phyloP scores from a whole-genome alignment of 1,140 invertebrate genomes.

The Hestina assimilis region DNA sequence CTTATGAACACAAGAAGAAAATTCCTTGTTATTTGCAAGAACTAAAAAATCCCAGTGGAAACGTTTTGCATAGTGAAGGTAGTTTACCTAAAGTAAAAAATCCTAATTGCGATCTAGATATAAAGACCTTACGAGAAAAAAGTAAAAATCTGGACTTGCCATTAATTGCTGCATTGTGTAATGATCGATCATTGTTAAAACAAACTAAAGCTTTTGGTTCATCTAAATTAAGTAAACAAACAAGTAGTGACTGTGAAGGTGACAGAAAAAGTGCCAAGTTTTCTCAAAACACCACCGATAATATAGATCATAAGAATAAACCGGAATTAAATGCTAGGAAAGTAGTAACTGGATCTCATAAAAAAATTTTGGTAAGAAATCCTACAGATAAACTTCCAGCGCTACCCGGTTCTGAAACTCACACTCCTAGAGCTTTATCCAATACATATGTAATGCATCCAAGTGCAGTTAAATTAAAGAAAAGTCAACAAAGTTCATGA shows the following conservation, averaged over 20 bases:
- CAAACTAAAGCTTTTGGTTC: conserved; percentile 90
- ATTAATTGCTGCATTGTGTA: conserved; percentile 92
- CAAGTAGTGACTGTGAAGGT: conserved; percentile 68
- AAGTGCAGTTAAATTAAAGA: conserved; percentile 62
- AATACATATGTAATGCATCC: conserved; percentile 74
- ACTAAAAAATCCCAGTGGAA: conserved; percentile 41
- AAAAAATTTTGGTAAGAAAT: conserved; percentile 66
- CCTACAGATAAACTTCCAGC: conserved; percentile 69
- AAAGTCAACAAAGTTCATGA: conserved; percentile 61
- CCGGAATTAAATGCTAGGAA: conserved; percentile 55
- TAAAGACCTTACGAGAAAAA: conserved; percentile 89
- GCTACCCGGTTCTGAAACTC: conserved; percentile 62
- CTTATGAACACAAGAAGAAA: conserved; percentile 79
- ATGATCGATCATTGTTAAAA: conserved; percentile 90
- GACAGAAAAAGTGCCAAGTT: conserved; percentile 62
- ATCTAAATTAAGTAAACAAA: conserved; percentile 81
- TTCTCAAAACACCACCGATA: conserved; percentile 67
- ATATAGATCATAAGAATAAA: conserved; percentile 66
- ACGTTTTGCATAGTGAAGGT: conserved; percentile 39
- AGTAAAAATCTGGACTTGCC: conserved; percentile 92
- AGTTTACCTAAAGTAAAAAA: conserved; percentile 54
- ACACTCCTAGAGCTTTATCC: conserved; percentile 68
- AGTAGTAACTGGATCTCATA: conserved; percentile 48
- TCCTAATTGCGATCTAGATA: conserved; percentile 82
- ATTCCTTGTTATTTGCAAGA: conserved; percentile 57